phyloP scores from a whole-genome alignment of 2,113 vertebrate genomes.

The Nyctereutes procyonoides region DNA sequence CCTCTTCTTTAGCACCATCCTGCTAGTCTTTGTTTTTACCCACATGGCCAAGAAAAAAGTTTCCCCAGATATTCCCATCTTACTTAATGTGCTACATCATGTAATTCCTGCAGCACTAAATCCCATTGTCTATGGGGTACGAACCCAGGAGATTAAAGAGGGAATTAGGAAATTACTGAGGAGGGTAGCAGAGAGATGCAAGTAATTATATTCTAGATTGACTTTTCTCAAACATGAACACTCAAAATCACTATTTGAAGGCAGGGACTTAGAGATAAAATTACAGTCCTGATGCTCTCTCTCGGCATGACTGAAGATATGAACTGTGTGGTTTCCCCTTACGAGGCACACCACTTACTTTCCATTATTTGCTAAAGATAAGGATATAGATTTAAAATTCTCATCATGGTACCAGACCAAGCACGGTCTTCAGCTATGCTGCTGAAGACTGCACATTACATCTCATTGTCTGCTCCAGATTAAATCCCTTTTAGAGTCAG shows the following conservation, averaged over 20 bases:
- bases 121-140: slow-evolving; percentile 53
- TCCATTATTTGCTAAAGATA: too few relatives aligned
- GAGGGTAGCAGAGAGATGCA: background rate
- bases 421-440: too few relatives aligned
- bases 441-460: background rate
- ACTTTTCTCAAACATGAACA: background rate
- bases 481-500: background rate
- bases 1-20: slow-evolving; percentile 49
- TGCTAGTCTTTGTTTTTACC: background rate
- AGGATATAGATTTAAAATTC: too few relatives aligned
- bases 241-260: background rate
- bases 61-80: slow-evolving; percentile 26
- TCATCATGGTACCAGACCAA: too few relatives aligned
- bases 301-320: background rate
- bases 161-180: slow-evolving; percentile 42
- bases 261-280: background rate
- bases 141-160: slow-evolving; percentile 58
- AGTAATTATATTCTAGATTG: background rate
- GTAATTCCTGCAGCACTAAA: slow-evolving; percentile 66
- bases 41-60: slow-evolving; percentile 15
- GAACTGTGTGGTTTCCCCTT: background rate
- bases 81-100: slow-evolving; percentile 47
- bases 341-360: too few relatives aligned
- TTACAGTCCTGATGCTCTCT: background rate
- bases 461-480: background rate